A percentile compares a stretch with the other conserved stretches of the same genome.
Evolutionary conservation across 2,113 vertebrate genomes (phyloP).

Genomic region (Helogale parvula): DNA sequence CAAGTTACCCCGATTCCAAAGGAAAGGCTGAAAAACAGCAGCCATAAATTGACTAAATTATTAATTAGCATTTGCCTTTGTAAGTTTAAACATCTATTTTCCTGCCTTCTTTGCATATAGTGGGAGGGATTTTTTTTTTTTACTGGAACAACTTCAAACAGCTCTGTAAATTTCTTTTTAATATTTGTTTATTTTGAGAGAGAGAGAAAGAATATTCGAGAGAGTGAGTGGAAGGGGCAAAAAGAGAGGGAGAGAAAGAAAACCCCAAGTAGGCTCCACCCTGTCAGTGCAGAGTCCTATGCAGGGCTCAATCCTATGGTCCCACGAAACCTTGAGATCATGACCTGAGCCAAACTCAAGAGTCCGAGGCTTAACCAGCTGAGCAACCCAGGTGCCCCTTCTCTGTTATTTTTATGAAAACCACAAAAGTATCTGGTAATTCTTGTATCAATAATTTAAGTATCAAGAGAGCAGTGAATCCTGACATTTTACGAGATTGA

Average conservation of each 20-base stretch:
- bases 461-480: background rate
- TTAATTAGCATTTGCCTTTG: background rate
- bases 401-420: constrained; percentile 53
- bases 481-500: background rate
- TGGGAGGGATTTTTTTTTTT: constrained; percentile 11
- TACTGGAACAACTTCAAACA: constrained; percentile 2
- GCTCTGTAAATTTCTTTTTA: background rate
- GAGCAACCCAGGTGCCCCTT: background rate
- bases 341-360: too few species aligned
- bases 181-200: too few species aligned
- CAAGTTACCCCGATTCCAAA: constrained; percentile 13
- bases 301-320: too few species aligned
- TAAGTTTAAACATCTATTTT: constrained; percentile 37
- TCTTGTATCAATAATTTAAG: background rate
- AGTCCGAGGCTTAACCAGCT: too few species aligned
- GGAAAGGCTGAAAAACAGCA: background rate
- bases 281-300: too few species aligned
- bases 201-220: too few species aligned
- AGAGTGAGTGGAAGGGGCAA: too few species aligned
- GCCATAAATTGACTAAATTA: constrained; percentile 23
- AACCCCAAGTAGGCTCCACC: too few species aligned
- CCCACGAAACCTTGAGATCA: too few species aligned
- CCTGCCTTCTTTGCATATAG: background rate
- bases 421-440: background rate
- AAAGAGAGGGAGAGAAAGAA: too few species aligned